Evolutionary conservation across 2,113 vertebrate species (phyloP).

Genomic region (Rhea pennata): DNA sequence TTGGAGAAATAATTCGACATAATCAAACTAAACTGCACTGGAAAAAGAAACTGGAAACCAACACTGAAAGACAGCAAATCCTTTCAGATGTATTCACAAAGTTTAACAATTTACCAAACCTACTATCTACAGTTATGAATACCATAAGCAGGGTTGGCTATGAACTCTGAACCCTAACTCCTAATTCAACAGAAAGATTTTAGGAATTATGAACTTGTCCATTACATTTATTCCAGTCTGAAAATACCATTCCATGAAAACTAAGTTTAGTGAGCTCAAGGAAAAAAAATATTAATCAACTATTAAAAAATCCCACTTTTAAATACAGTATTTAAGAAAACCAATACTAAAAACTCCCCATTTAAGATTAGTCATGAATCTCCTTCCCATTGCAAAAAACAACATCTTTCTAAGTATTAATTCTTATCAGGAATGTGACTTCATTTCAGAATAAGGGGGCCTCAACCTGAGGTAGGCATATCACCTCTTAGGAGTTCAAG

Average conservation of each 20-base stretch:
- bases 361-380: background rate
- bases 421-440: background rate
- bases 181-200: background rate
- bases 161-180: background rate
- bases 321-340: background rate
- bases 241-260: background rate
- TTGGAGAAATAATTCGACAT: background rate
- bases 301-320: background rate
- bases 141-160: background rate
- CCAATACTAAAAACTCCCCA: background rate
- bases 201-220: background rate
- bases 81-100: background rate
- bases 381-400: background rate
- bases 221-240: background rate
- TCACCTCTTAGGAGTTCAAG: background rate
- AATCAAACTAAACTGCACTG: background rate
- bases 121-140: background rate
- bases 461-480: background rate
- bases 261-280: background rate
- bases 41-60: background rate
- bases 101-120: background rate
- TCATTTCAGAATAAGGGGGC: background rate
- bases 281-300: background rate
- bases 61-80: background rate
- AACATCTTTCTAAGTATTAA: background rate